Evolutionary conservation across 2,888 invertebrate species (phyloP).

Genomic region (Monoplex corrugatus): DNA sequence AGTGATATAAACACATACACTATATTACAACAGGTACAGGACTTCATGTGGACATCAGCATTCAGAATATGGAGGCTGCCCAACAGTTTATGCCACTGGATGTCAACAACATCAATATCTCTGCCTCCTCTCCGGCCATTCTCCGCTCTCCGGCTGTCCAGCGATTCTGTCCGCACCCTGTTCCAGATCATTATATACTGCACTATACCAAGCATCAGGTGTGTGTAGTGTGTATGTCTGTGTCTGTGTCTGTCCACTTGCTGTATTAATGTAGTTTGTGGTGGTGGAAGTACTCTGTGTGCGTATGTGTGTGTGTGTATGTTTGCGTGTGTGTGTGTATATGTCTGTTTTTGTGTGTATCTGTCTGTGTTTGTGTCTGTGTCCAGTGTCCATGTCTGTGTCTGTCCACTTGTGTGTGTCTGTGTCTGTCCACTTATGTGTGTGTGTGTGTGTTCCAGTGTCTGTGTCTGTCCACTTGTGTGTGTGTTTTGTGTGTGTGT

Average conservation of each 20-base stretch:
- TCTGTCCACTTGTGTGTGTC: no score
- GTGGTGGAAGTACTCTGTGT: no score
- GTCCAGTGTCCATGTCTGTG: no score
- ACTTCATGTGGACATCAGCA: slow-evolving; percentile 67
- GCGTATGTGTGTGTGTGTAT: no score
- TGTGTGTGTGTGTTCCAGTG: no score
- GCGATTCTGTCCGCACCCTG: slow-evolving; percentile 76
- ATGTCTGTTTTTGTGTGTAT: no score
- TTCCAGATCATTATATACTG: slow-evolving; percentile 77
- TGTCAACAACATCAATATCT: slow-evolving; percentile 62
- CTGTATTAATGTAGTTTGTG: background rate
- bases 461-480: no score
- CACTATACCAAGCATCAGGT: slow-evolving; percentile 74
- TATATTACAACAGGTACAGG: slow-evolving; percentile 64
- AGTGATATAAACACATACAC: no score
- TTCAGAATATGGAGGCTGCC: slow-evolving; percentile 67
- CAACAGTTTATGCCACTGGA: slow-evolving; percentile 69
- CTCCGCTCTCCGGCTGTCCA: slow-evolving; percentile 60
- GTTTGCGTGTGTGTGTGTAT: no score
- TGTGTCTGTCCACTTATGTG: no score
- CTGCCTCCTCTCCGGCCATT: slow-evolving; percentile 58
- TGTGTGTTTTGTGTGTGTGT: no score
- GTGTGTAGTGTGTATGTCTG: slow-evolving; percentile 35
- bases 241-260: background rate
- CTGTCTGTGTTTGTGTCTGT: no score